A percentile compares a stretch with the other conserved stretches of the same genome.
Conservation (phyloP, 2,888 invertebrate species). For the Eumacrocentrus americanus region DNA sequence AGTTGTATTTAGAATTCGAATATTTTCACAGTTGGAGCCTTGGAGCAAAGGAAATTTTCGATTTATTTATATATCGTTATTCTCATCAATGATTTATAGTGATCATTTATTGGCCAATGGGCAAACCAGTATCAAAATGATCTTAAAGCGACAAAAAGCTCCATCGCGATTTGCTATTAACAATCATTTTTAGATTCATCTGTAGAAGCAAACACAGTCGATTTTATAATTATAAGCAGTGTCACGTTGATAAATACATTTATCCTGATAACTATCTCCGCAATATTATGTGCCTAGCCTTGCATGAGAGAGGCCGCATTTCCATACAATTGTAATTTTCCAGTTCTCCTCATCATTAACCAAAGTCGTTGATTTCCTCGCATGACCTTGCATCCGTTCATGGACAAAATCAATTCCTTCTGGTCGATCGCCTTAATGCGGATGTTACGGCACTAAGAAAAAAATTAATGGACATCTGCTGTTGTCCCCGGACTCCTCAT, state of each 20-base stretch:
- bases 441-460: no score
- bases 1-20: conserved; percentile 7
- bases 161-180: no score
- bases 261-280: neutral
- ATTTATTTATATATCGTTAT: no score
- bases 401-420: neutral
- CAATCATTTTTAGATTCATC: no score
- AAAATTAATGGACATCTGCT: no score
- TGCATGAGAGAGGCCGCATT: neutral
- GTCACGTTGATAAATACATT: neutral
- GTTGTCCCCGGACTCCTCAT: no score
- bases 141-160: no score
- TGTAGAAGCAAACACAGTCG: neutral
- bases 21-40: conserved; percentile 31
- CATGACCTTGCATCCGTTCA: neutral
- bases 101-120: no score
- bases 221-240: neutral
- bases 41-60: no score
- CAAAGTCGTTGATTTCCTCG: neutral
- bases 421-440: no score
- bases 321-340: neutral
- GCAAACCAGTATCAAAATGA: no score
- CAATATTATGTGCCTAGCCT: neutral
- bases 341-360: neutral
- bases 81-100: no score